Conservation (phyloP, 1,140 invertebrate species). For the Rhyacophila brunnea region DNA sequence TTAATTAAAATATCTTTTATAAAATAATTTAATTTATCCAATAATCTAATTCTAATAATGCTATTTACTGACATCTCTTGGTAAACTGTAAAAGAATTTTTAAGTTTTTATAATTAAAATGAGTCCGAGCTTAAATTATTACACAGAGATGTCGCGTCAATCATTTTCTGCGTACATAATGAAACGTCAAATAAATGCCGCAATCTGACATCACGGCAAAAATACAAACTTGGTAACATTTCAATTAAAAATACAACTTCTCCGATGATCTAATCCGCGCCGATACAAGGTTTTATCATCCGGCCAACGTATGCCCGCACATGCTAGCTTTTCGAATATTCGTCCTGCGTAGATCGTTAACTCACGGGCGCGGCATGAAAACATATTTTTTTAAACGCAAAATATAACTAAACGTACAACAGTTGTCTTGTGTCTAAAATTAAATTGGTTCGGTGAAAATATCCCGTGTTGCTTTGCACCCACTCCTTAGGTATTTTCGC, state of each 20-base stretch:
- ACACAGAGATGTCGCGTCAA: too few species aligned
- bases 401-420: conserved; percentile 12
- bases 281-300: too few species aligned
- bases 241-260: conserved; percentile 19
- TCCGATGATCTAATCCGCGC: conserved; percentile 13
- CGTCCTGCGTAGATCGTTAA: conserved; percentile 1
- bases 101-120: too few species aligned
- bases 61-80: too few species aligned
- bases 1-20: too few species aligned
- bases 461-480: not conserved
- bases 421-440: conserved; percentile 6
- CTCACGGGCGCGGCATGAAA: conserved; percentile 13
- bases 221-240: not conserved
- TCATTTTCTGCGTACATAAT: too few species aligned
- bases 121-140: too few species aligned
- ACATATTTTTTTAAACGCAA: not conserved
- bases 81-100: too few species aligned
- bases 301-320: too few species aligned
- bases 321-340: not conserved
- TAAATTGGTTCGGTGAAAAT: not conserved
- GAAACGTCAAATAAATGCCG: conserved; percentile 18
- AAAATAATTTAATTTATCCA: too few species aligned
- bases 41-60: too few species aligned
- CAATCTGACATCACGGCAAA: conserved; percentile 18
- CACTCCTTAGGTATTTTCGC: conserved; percentile 11